Base-by-base conservation (phyloP, 2,888 invertebrate species). In the Platynereis dumerilii region DNA sequence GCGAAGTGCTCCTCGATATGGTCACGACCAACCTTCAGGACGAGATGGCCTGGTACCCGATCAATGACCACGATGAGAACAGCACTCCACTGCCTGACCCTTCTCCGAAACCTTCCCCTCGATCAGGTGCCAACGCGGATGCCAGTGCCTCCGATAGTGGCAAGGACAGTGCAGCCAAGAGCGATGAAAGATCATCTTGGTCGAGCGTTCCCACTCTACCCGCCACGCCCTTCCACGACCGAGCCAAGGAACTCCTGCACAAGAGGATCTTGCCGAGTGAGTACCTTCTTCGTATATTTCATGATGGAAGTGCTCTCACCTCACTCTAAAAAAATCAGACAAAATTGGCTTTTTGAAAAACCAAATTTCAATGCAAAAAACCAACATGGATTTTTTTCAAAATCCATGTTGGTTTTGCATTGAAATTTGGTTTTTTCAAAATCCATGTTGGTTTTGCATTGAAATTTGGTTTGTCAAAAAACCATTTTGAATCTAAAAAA, bases 21-120 rank as follows among this genome's bases (percentile, higher is more conserved):
- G 90, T 90, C 76, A 92, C 92, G 82, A 93, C 93, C 2, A 92
- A 93, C 78, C 88, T 94, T 29, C 92, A 93, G 78, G 93, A 94
- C 83, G 90, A 92, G 65, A 92, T 94, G 0, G 90, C 92, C 56
- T 95, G 94, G 94, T 95, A 93, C 70, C 74, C 73, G 29, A 74
- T 83, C 7, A 75, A 78, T 57, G 80, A 80, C 56, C 82, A 83
- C 66, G 82, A 83, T 64, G 80, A 80, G 34, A 80, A 80, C 69
- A 78, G 77, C 56, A 78, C 80, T 12, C 76, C 77, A 1, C 70
- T 82, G 58, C 80, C 80, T 2, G 58, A 60, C 2, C 67, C 67
- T 1, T 34, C 67, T 2, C 71, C 63, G 12, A 66, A 65, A 48
- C 62, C 56, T 42, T 58, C 64, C 0, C 58, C 59, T 17, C 61